Conservation (phyloP, 1,140 invertebrate genomes). For the Pogonus chalceus region DNA sequence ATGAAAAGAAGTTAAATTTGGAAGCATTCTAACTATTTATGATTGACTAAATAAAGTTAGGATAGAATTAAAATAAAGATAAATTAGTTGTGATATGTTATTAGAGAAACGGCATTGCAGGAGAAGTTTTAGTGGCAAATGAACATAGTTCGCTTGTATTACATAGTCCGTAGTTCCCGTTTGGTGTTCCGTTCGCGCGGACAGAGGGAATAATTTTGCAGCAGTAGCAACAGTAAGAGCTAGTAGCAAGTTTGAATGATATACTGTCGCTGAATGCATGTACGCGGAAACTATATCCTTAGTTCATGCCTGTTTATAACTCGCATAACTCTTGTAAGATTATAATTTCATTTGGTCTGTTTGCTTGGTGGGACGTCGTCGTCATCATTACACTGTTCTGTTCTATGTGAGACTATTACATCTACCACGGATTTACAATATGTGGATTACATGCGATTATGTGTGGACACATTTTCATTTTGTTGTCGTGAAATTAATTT, state of each 20-base stretch:
- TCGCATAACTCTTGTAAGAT: slow-evolving; percentile 7
- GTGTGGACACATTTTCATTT: background rate
- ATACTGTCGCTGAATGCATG: background rate
- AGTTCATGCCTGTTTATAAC: slow-evolving; percentile 3
- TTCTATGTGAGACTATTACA: background rate
- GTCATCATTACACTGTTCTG: background rate
- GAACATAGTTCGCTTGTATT: no score
- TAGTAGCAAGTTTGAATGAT: slow-evolving; percentile 1
- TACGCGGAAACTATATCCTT: slow-evolving; percentile 4
- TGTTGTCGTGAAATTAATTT: background rate
- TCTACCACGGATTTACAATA: slow-evolving; percentile 2
- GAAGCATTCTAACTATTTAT: no score
- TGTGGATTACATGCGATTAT: background rate
- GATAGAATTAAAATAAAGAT: no score
- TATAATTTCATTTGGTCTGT: slow-evolving; percentile 4
- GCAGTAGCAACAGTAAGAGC: no score
- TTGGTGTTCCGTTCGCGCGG: no score
- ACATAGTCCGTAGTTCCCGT: no score
- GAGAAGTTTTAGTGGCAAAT: no score
- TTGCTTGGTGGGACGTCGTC: background rate
- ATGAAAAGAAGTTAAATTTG: no score
- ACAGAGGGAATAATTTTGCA: no score
- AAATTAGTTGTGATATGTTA: no score
- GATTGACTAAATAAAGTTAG: no score
- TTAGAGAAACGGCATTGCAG: no score